Percentiles rank a stretch among this genome's conserved stretches.
phyloP scores from a whole-genome alignment of 2,113 vertebrate genomes.

The Hyla sarda region DNA sequence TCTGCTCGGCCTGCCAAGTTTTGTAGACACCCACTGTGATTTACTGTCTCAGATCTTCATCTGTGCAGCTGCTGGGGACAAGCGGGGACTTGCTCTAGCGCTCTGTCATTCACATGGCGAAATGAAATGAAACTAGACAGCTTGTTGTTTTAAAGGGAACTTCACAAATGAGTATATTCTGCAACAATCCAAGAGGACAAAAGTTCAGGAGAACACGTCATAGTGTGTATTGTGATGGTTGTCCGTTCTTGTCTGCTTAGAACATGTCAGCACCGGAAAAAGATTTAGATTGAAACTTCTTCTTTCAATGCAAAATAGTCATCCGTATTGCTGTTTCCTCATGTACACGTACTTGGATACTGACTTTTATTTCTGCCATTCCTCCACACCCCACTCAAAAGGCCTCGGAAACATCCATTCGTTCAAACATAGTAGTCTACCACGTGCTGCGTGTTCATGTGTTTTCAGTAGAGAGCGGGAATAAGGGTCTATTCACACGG shows the following conservation, averaged over 20 bases:
- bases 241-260: neutral
- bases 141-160: slow-evolving; percentile 30
- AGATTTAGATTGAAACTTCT: neutral
- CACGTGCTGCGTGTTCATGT: no score
- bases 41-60: slow-evolving; percentile 57
- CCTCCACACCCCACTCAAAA: no score
- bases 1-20: slow-evolving; percentile 73
- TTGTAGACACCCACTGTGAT: slow-evolving; percentile 66
- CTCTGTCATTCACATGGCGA: slow-evolving; percentile 44
- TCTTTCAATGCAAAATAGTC: neutral
- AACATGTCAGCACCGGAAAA: neutral
- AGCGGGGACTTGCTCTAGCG: slow-evolving; percentile 62
- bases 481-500: no score
- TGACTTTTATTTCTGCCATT: no score
- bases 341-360: no score
- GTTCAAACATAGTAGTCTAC: no score
- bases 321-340: neutral
- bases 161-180: neutral
- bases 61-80: slow-evolving; percentile 66
- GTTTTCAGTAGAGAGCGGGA: no score
- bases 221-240: neutral
- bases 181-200: slow-evolving; percentile 23
- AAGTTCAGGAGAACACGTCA: neutral
- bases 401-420: no score
- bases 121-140: slow-evolving; percentile 48